Conservation (phyloP, 2,113 vertebrate genomes). For the Dipodomys spectabilis region DNA sequence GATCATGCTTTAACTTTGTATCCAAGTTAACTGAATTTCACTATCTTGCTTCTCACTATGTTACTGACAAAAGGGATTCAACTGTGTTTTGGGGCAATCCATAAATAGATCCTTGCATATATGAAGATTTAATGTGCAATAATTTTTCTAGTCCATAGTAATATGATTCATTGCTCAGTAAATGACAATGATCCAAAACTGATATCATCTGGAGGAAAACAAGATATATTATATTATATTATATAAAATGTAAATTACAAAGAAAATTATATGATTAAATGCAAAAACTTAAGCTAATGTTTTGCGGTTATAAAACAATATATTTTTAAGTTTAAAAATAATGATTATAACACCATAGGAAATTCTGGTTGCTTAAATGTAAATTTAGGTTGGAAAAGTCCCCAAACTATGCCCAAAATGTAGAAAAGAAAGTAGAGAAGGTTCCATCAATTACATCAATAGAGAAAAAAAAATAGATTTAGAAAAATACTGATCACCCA, state of each 20-base stretch:
- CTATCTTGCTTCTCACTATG: not conserved
- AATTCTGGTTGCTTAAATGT: not conserved
- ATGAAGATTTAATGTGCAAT: not conserved
- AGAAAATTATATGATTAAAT: conserved; percentile 2
- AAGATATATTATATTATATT: not conserved
- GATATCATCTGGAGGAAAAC: not conserved
- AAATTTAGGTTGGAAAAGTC: not conserved
- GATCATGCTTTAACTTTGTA: not conserved
- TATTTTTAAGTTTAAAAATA: not conserved
- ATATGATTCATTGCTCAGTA: not conserved
- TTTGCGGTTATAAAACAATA: not conserved
- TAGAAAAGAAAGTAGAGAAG: conserved; percentile 5
- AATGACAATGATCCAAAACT: not conserved
- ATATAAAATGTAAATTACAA: not conserved
- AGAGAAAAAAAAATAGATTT: not conserved
- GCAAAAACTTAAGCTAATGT: not conserved
- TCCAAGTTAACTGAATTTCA: not conserved
- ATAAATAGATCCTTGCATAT: not conserved
- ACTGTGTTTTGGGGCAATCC: not conserved
- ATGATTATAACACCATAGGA: not conserved
- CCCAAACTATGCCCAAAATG: not conserved
- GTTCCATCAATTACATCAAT: not conserved
- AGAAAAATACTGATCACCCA: not conserved
- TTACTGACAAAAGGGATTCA: not conserved
- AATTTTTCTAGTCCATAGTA: not conserved